Evolutionary conservation across 2,113 vertebrate genomes (phyloP).

Genomic region (Prolemur simus): DNA sequence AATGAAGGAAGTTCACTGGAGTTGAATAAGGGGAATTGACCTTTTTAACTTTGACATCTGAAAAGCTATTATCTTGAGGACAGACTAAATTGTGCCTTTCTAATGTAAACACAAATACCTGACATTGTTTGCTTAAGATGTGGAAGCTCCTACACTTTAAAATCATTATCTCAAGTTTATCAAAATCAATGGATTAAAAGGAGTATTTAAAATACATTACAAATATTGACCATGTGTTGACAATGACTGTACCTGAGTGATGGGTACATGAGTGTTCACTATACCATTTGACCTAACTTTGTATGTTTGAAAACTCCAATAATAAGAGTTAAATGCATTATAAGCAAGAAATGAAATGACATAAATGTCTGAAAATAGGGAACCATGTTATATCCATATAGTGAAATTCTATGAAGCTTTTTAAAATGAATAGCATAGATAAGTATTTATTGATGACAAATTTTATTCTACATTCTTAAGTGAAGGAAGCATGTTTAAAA

Average conservation of each 20-base stretch:
- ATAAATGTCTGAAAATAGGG: neutral
- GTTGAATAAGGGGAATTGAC: neutral
- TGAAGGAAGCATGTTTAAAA: neutral
- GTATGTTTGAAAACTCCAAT: neutral
- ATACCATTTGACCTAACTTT: neutral
- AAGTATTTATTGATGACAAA: neutral
- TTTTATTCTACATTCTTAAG: neutral
- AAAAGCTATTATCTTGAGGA: neutral
- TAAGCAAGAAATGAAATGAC: neutral
- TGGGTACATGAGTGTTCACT: neutral
- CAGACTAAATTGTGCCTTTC: neutral
- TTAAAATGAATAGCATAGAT: neutral
- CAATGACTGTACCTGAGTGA: neutral
- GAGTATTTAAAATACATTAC: neutral
- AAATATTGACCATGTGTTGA: neutral
- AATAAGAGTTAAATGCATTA: neutral
- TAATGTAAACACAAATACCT: neutral
- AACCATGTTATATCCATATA: neutral
- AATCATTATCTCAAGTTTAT: neutral
- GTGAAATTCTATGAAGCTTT: neutral
- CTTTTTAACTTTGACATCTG: neutral
- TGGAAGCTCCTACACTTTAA: neutral
- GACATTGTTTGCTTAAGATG: constrained; percentile 14
- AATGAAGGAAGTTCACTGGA: constrained; percentile 30
- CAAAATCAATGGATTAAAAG: neutral